Evolutionary conservation across 2,113 vertebrate species (phyloP).

Genomic region (Eudyptes chrysolophus): DNA sequence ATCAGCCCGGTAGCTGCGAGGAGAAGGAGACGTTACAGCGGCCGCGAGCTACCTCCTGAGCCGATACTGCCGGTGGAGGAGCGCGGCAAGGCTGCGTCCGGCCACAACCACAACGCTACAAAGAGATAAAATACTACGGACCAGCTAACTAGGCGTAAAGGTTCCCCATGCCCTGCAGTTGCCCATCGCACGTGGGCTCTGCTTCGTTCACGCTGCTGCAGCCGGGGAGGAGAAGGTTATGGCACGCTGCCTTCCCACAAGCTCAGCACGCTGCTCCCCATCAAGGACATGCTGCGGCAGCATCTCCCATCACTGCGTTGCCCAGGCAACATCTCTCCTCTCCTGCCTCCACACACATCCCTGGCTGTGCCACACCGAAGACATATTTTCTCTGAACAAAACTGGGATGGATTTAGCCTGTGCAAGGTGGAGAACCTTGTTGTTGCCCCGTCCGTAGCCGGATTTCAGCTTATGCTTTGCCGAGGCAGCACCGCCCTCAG

Average conservation of each 20-base stretch:
- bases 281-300: background rate
- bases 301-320: background rate
- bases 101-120: rapidly evolving
- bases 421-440: background rate
- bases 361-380: rapidly evolving
- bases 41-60: background rate
- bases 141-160: rapidly evolving
- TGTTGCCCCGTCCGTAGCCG: rapidly evolving
- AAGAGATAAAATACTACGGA: rapidly evolving
- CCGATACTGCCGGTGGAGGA: rapidly evolving
- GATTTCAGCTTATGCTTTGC: background rate
- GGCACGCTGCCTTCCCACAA: background rate
- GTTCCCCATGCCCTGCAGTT: rapidly evolving
- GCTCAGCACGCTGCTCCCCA: background rate
- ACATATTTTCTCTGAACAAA: background rate
- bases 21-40: background rate
- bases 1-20: slow-evolving; percentile 88
- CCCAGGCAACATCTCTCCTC: background rate
- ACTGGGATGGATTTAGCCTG: background rate
- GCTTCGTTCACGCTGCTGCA: background rate
- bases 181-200: rapidly evolving
- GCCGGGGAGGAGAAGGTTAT: background rate
- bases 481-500: background rate
- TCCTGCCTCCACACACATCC: background rate
- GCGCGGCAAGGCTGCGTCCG: rapidly evolving